Evolutionary conservation across 1,140 invertebrate species (phyloP), one percentile per base, ranked within the genome.

Genomic region (Chrysopa pallens): DNA sequence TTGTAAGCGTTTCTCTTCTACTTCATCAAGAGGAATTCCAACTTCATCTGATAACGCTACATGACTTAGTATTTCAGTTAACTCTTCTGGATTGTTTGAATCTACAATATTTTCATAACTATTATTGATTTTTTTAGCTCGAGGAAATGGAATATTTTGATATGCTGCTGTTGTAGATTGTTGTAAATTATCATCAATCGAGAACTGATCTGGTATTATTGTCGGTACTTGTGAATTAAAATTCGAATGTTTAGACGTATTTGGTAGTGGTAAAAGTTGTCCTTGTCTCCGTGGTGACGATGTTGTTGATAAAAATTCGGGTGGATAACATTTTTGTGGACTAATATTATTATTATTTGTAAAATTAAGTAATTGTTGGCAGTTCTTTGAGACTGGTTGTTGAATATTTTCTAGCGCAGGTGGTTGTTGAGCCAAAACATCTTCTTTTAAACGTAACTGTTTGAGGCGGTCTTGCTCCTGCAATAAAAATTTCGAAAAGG

Each of bases 1-100:
- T 56, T 76, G 73, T 40, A 71, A 67, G 40, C 72, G 50, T 46
- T 71, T 63, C 50, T 72, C 69, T 37, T 69, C 62, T 27, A 74
- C 52, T 55, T 75, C 72, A 46, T 65, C 58, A 17, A 66, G 49
- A 8, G 73, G 70, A 11, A 76, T 46, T 2, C 72, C 70, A 11
- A 72, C 56, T 38, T 69, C 67, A 13, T 69, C 63, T 15, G 51
- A 48, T 38, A 59, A 45, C 38, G 57, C 54, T 28, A 58, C 53
- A 8, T 49, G 38, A 45, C 56, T 48, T 37, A 59, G 46, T n/a
- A 50, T 46, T 31, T 56, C 48, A 2, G 36, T 40, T 27, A 52
- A 17, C 15, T 46, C 36, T 27, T 33, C 31, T 12, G 31, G 31
- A 9, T 9, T 11, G 6, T 33, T 33, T 33, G n/a, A 4, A 12